Evolutionary conservation across 2,888 invertebrate genomes (phyloP).

Genomic region (Lamellibrachia satsuma): DNA sequence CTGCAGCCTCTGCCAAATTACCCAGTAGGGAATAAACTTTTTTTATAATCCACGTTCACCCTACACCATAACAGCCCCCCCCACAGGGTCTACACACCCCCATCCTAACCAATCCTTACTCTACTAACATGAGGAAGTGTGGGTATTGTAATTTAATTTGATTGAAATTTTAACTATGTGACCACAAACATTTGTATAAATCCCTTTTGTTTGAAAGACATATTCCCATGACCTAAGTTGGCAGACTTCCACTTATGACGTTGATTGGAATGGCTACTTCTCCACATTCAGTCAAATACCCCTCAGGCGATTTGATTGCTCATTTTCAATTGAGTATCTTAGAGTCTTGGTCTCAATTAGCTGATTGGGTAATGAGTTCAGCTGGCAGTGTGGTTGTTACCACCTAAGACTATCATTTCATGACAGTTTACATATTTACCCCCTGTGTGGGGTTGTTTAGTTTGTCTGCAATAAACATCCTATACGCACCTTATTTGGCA

Average conservation of each 20-base stretch:
- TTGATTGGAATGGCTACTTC: neutral
- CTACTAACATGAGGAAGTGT: neutral
- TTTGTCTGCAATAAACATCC: neutral
- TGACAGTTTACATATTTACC: neutral
- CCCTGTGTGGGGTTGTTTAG: neutral
- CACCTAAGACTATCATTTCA: neutral
- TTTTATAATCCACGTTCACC: neutral
- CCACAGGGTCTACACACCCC: too few species aligned
- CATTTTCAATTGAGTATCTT: neutral
- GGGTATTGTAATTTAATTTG: neutral
- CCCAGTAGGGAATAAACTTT: neutral
- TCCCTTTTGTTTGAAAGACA: neutral
- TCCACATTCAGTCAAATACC: neutral
- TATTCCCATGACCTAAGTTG: neutral
- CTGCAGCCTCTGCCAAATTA: neutral
- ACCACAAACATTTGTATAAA: neutral
- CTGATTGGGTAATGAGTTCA: neutral
- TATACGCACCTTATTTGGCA: neutral
- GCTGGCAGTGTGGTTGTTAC: neutral
- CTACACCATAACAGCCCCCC: neutral
- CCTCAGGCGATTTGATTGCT: neutral
- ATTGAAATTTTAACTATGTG: neutral
- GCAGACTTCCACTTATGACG: neutral
- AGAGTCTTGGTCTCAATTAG: neutral
- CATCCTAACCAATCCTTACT: neutral